phyloP scores from a whole-genome alignment of 1,140 invertebrate genomes.

The Micrasema minimum region DNA sequence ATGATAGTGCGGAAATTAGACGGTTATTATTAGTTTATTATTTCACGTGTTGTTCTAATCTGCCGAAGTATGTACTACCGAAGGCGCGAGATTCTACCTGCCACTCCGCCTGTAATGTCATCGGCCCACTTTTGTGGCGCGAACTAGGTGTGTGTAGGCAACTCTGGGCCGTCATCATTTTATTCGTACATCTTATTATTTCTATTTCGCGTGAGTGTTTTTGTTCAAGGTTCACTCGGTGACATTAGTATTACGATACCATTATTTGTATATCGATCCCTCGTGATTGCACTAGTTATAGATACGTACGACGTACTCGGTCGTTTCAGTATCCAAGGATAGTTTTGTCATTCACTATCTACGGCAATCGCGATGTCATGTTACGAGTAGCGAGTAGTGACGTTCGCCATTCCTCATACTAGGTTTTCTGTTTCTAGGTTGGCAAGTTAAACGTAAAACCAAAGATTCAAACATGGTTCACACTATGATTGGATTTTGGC shows the following conservation, averaged over 20 bases:
- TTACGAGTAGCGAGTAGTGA: slow-evolving; percentile 19
- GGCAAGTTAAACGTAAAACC: slow-evolving; percentile 37
- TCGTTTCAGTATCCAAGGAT: slow-evolving; percentile 41
- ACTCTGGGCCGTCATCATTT: slow-evolving; percentile 24
- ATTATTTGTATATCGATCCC: slow-evolving; percentile 32
- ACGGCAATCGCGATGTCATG: slow-evolving; percentile 27
- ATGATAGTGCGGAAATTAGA: slow-evolving; percentile 45
- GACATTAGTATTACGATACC: not conserved
- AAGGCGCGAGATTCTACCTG: slow-evolving; percentile 33
- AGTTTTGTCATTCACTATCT: slow-evolving; percentile 37
- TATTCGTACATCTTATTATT: slow-evolving; percentile 8
- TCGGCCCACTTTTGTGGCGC: slow-evolving; percentile 47
- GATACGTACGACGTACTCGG: slow-evolving; percentile 10
- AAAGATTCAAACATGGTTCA: slow-evolving; percentile 50
- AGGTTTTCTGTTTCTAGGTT: slow-evolving; percentile 29
- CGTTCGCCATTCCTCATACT: slow-evolving; percentile 12
- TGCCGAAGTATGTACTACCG: slow-evolving; percentile 25
- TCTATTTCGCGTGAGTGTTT: slow-evolving; percentile 29
- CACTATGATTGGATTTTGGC: slow-evolving; percentile 49
- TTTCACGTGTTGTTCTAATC: slow-evolving; percentile 41
- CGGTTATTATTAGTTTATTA: slow-evolving; percentile 36
- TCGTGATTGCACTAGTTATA: slow-evolving; percentile 14
- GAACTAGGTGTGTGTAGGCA: slow-evolving; percentile 37
- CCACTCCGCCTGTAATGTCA: slow-evolving; percentile 37
- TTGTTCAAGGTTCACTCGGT: slow-evolving; percentile 31